Evolutionary conservation across 2,113 vertebrate species (phyloP), one percentile per base, ranked within the genome.

Genomic region (Hemibagrus wyckioides): DNA sequence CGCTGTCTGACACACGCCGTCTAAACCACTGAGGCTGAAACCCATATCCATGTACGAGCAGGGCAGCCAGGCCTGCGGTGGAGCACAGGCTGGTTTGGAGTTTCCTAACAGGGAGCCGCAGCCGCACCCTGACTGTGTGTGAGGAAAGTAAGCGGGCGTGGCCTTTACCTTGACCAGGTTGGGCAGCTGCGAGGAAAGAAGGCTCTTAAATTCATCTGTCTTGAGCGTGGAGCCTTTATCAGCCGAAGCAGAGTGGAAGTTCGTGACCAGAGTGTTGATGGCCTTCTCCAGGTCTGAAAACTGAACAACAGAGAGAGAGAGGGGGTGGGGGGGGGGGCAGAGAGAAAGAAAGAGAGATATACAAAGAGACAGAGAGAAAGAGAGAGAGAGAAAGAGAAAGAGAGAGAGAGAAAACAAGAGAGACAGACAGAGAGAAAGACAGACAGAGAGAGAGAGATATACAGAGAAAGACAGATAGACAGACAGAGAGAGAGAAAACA

Each of bases 221-320:
- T 95, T 95, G 87, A 96, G 93, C 0, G 90, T 90, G 13, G 91
- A 14, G 39, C 88, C 30, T 0, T 94, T 94, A 90, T 93, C 92
- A 1, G 84, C 86, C 3, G 94, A 93, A 17, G 95, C 94, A 6
- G 87, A 48, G 52, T 96, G 94, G 91, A 96, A 96, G 90, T 95
- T 92, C 80, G 88, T 89, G 86, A 96, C 95, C 94, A 96, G 84
- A 0, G 94, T 94, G 86, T 89, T 80, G 76, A 96, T 93, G 92
- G 95, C 94, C 0, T 91, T 94, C 92, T 95, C 95, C 81, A 96
- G 91, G 69, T 94, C 94, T 84, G 95, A 95, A 73, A 56, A 88
- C 94, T 96, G 86, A 10, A 0, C 33, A 7, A 50, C 25, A n/a
- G n/a, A 13, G 10, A 30, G 57, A 61, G 1, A 61, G 57, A 61